Evolutionary conservation across 2,888 invertebrate genomes (phyloP), one percentile per base, ranked within the genome.

Genomic region (Rugalucina vietnamica): DNA sequence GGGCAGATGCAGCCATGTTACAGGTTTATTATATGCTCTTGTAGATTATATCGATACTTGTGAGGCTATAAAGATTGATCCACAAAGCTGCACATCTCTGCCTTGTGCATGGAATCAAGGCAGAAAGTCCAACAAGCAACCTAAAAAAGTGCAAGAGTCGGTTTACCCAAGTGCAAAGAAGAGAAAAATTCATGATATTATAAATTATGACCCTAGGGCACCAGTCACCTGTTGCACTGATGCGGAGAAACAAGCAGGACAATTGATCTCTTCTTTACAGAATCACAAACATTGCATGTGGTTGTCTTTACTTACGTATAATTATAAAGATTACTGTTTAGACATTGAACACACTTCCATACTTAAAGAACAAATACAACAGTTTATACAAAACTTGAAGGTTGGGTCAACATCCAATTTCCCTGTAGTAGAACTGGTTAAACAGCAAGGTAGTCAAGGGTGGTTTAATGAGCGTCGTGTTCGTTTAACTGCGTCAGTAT

Each of bases 91-190:
- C 37, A 57, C 75, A n/a, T 75, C 75, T 37, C 27, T 75, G 27
- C 75, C 75, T 54, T 75, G 50, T 34, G 57, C 75, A 54, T 75
- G 75, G 75, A 75, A 34, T 24, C 60, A 32, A 65, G 65, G 65
- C 10, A 65, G 65, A 34, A 27, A 34, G 34, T 65, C 65, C 54
- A 50, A 69, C 24, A 69, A 69, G 34, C 8, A 50, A 24, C 74
- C 74, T 18, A 75, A 75, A 32, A 39, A 36, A 27, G 57, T 75
- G 29, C 57, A 75, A 57, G 34, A 57, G 4, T 65, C 65, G 12
- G 24, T 75, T n/a, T 57, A 39, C 24, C 21, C 21, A 21, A 74
- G 74, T 54, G 36, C 32, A 1, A 74, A 74, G 24, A 73, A 43
- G 12, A 29, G 24, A 29, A 74, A 74, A 54, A 24, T 49, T n/a